phyloP scores from a whole-genome alignment of 2,888 invertebrate species.

The Protophormia terraenovae region DNA sequence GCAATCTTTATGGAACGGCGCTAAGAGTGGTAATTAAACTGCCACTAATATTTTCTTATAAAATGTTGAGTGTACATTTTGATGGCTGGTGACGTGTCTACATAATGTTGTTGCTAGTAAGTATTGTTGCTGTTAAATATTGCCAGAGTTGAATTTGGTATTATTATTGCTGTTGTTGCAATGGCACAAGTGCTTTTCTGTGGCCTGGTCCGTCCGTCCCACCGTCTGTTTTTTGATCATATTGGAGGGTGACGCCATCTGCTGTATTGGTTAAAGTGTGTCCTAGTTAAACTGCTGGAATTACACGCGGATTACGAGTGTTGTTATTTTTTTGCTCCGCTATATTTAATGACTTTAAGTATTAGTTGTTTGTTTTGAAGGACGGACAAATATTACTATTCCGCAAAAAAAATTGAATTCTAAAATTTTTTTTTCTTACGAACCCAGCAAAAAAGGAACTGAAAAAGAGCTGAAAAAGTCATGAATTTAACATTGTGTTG shows the following conservation, averaged over 20 bases:
- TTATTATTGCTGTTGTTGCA: conserved; percentile 20
- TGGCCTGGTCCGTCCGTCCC: background rate
- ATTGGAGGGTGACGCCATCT: conserved; percentile 61
- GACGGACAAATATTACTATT: too few species aligned
- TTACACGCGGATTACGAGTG: conserved; percentile 64
- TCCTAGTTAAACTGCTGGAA: conserved; percentile 67
- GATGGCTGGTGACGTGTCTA: conserved; percentile 66
- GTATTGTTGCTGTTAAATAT: background rate
- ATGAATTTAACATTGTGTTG: too few species aligned
- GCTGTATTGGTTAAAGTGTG: conserved; percentile 49
- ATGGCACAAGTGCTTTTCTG: conserved; percentile 58
- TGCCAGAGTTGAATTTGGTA: background rate
- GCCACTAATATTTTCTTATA: conserved; percentile 65
- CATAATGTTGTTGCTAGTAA: conserved; percentile 41
- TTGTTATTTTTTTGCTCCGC: conserved; percentile 9
- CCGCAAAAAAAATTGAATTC: too few species aligned
- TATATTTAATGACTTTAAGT: conserved; percentile 24
- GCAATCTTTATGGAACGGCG: conserved; percentile 55
- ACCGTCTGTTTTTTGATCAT: background rate
- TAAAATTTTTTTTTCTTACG: too few species aligned
- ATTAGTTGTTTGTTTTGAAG: conserved; percentile 19
- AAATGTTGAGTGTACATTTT: conserved; percentile 61
- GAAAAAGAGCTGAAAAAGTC: too few species aligned
- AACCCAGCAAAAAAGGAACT: too few species aligned
- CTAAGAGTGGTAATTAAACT: conserved; percentile 68